Percentiles rank a stretch among this genome's conserved stretches.
Conservation (phyloP, 2,113 vertebrate genomes). For the Bufo bufo region DNA sequence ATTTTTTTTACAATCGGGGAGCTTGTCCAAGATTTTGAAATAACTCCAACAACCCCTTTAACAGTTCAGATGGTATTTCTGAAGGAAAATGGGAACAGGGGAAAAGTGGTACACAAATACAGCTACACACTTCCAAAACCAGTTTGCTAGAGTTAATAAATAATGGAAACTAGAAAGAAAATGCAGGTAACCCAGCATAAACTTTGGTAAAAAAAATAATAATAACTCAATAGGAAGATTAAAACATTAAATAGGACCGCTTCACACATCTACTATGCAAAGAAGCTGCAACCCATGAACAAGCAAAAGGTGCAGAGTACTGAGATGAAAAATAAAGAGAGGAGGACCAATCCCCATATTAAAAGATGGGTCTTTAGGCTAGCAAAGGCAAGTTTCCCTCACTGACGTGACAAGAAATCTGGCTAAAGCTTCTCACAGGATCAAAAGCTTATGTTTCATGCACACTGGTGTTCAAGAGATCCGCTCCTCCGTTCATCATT, state of each 20-base stretch:
- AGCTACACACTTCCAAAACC: too few relatives aligned
- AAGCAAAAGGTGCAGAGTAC: neutral
- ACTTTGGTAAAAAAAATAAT: neutral
- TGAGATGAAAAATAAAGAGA: neutral
- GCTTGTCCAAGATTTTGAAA: too few relatives aligned
- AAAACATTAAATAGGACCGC: neutral
- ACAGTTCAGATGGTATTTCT: too few relatives aligned
- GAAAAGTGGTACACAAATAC: too few relatives aligned
- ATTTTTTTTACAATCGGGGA: too few relatives aligned
- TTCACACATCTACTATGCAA: neutral
- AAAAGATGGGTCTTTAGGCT: neutral
- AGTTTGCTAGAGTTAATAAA: neutral
- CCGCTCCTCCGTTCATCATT: too few relatives aligned
- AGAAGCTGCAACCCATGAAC: neutral
- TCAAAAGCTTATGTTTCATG: neutral
- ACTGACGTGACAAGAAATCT: neutral
- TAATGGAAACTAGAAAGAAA: neutral
- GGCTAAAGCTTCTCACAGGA: neutral
- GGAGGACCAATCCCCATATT: neutral
- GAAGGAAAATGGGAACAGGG: too few relatives aligned
- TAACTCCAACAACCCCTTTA: too few relatives aligned
- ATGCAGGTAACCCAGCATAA: neutral
- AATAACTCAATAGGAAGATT: neutral
- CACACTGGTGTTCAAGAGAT: neutral
- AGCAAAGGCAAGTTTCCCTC: neutral